Conservation (phyloP, 2,113 vertebrate genomes). For the Gavia stellata region DNA sequence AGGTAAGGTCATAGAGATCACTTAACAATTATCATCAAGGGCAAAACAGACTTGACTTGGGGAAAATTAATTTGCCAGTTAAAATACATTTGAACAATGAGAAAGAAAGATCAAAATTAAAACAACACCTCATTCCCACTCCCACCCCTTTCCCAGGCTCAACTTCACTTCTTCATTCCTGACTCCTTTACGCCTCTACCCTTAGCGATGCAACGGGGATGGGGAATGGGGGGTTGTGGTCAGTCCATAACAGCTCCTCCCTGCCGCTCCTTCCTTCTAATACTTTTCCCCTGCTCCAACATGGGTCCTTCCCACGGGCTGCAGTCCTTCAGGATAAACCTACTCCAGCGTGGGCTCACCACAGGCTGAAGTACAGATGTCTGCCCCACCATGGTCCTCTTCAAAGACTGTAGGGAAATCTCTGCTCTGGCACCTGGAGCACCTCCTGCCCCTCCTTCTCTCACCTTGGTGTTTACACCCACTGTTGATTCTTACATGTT, state of each 20-base stretch:
- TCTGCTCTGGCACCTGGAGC: background rate
- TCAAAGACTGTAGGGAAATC: background rate
- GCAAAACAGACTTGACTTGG: background rate
- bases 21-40: background rate
- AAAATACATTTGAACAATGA: background rate
- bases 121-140: background rate
- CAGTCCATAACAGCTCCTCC: background rate
- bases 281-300: background rate
- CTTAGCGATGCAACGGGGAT: accelerated
- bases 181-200: background rate
- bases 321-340: background rate
- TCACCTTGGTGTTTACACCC: background rate
- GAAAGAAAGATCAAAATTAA: background rate
- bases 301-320: background rate
- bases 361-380: background rate
- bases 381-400: background rate
- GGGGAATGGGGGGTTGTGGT: too few species aligned
- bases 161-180: background rate
- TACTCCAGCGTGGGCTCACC: background rate
- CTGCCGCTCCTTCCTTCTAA: background rate
- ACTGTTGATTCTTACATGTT: background rate
- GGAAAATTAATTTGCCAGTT: background rate
- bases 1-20: background rate
- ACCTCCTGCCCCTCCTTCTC: background rate
- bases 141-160: background rate